Percentiles rank a stretch among this genome's conserved stretches.
These are phyloP conservation scores for Bombycilla garrulus DNA, from an alignment of 2,113 vertebrate genomes.

Conservation along the genomic window DNA sequence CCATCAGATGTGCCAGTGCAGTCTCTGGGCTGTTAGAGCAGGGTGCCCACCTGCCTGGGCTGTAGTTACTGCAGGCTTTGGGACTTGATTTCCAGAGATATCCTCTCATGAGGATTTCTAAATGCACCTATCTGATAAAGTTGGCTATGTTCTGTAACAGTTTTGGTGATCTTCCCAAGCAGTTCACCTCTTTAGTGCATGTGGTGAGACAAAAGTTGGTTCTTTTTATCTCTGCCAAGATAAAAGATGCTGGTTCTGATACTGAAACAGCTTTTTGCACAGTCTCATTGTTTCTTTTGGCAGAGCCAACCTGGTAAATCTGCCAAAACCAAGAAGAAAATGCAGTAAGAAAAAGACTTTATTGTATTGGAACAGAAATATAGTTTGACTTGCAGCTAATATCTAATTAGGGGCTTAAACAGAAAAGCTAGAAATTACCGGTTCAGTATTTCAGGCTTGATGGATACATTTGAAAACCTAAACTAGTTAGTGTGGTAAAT, in stretches of 20 bases:
- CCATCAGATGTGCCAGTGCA: background rate
- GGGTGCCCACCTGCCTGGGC: background rate
- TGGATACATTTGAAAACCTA: background rate
- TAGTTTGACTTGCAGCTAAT: background rate
- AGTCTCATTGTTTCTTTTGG: background rate
- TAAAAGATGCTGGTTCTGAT: background rate
- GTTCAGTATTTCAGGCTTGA: background rate
- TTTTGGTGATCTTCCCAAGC: background rate
- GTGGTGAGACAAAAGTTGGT: background rate
- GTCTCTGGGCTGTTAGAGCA: background rate
- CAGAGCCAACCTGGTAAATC: background rate
- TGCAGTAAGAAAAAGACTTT: background rate
- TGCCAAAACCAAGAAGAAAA: background rate
- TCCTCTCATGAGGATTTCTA: background rate
- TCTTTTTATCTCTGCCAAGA: background rate
- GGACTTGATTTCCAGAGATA: background rate
- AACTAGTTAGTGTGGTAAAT: background rate
- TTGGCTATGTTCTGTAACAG: background rate
- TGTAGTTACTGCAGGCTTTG: background rate
- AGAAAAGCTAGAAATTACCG: background rate
- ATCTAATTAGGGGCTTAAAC: background rate
- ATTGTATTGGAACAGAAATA: background rate
- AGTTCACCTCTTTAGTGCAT: background rate
- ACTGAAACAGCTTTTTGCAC: background rate
- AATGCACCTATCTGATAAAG: background rate